phyloP scores from a whole-genome alignment of 1,140 invertebrate species.

The Cyrtorhinus lividipennis region DNA sequence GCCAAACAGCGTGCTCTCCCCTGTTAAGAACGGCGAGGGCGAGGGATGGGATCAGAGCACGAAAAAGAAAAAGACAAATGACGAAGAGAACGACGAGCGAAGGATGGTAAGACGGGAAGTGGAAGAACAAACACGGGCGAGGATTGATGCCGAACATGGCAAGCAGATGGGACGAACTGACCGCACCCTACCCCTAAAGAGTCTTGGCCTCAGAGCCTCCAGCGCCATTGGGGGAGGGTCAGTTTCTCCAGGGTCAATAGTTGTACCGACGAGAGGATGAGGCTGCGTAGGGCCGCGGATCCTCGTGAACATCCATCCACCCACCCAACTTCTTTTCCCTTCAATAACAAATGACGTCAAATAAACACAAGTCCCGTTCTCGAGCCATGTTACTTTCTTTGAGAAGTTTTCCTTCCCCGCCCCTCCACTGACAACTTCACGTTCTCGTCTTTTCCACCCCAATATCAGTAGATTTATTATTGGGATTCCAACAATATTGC shows the following conservation, averaged over 20 bases:
- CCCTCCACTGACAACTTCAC: neutral
- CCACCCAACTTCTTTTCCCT: neutral
- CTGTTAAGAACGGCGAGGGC: no score
- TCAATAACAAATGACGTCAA: slow-evolving; percentile 10
- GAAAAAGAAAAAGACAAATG: no score
- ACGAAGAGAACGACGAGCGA: no score
- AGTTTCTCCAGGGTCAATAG: neutral
- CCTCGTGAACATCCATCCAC: neutral
- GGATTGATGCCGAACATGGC: no score
- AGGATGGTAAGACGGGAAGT: no score
- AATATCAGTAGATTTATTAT: neutral
- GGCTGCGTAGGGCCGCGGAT: neutral
- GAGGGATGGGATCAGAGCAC: no score
- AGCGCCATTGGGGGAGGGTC: no score
- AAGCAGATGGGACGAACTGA: no score
- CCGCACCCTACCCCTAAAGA: no score
- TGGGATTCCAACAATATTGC: neutral
- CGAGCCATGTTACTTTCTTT: neutral
- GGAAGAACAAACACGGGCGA: no score
- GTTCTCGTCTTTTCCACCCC: neutral
- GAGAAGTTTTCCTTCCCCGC: neutral
- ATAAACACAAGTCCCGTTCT: neutral
- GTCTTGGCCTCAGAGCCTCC: no score
- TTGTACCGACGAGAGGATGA: neutral
- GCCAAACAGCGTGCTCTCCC: no score